Evolutionary conservation across 2,888 invertebrate genomes (phyloP).

Genomic region (Leucoma salicis): DNA sequence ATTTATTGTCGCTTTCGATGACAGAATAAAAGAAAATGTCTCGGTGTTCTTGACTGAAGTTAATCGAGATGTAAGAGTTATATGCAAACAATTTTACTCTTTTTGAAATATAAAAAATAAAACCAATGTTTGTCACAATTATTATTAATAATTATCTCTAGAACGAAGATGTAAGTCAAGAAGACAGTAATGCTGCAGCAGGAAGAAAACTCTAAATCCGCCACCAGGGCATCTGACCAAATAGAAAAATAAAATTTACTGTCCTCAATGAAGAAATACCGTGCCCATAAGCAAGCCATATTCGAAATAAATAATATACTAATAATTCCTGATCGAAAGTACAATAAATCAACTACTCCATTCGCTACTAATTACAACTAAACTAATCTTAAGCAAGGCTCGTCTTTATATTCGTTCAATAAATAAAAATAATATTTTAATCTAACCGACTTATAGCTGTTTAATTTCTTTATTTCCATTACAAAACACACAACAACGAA

Average conservation of each 20-base stretch:
- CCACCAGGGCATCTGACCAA: neutral
- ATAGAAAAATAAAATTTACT: no score
- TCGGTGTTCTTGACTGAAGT: constrained; percentile 35
- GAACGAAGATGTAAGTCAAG: neutral
- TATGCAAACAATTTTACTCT: constrained; percentile 6
- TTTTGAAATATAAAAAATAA: neutral
- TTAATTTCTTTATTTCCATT: constrained; percentile 56
- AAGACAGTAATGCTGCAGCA: neutral
- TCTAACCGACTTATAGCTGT: constrained; percentile 68
- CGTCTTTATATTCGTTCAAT: constrained; percentile 79
- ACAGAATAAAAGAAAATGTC: constrained; percentile 33
- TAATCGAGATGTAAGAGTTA: constrained; percentile 27
- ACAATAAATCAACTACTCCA: constrained; percentile 49
- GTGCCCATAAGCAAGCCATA: no score
- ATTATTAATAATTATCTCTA: no score
- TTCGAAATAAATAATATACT: neutral
- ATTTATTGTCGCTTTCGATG: constrained; percentile 60
- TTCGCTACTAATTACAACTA: constrained; percentile 71
- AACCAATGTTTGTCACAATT: neutral
- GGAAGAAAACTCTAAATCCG: neutral
- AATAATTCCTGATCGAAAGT: constrained; percentile 33
- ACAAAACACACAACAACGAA: constrained; percentile 80
- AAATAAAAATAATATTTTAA: constrained; percentile 63
- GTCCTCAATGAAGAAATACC: no score
- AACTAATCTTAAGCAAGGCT: constrained; percentile 80